Conservation (phyloP, 1,140 invertebrate species). For the Lithobius niger region DNA sequence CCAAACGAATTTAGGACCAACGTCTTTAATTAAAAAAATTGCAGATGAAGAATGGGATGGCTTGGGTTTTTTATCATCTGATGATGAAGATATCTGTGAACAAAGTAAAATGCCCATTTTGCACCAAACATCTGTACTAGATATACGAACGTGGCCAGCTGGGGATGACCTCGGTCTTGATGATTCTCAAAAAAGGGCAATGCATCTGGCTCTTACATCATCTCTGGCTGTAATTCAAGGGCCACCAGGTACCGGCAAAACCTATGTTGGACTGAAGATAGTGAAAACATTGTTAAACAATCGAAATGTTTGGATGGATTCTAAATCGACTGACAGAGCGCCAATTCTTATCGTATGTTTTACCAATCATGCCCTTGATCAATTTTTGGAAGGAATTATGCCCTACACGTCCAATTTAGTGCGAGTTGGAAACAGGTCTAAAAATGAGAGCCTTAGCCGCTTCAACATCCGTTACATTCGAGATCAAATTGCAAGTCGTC, state of each 20-base stretch:
- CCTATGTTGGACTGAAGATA: constrained; percentile 45
- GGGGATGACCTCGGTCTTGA: constrained; percentile 28
- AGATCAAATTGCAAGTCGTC: too few species aligned
- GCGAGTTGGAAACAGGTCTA: constrained; percentile 56
- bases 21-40: too few species aligned
- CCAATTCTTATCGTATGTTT: constrained; percentile 67
- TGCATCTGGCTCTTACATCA: constrained; percentile 33
- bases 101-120: too few species aligned
- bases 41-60: too few species aligned
- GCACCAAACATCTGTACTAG: neutral
- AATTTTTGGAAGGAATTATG: constrained; percentile 63
- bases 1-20: too few species aligned
- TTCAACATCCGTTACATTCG: too few species aligned
- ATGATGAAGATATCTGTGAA: neutral
- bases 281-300: constrained; percentile 29
- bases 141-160: constrained; percentile 15
- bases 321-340: neutral
- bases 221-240: constrained; percentile 55
- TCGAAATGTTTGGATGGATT: constrained; percentile 22
- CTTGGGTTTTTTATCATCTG: too few species aligned
- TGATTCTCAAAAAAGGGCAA: constrained; percentile 33
- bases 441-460: constrained; percentile 38
- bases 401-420: constrained; percentile 36
- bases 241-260: constrained; percentile 65
- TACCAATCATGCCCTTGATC: constrained; percentile 78